Base-by-base conservation (phyloP, 2,113 vertebrate genomes). In the Bathybates hornii region DNA sequence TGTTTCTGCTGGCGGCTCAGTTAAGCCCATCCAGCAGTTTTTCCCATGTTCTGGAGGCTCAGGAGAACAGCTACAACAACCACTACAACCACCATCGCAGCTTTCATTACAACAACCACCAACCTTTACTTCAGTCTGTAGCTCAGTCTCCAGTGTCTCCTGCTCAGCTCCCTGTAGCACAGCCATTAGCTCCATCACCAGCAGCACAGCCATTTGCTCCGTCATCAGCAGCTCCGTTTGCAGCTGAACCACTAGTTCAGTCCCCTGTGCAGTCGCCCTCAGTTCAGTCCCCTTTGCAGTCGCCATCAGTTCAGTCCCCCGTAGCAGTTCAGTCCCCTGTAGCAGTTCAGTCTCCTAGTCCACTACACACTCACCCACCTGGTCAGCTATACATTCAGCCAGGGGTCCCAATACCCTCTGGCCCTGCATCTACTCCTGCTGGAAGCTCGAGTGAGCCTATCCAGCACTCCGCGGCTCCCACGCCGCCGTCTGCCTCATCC, bases 61-160 rank as follows among this genome's bases (percentile, higher is more conserved):
- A 57, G 56, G 3, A 57, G 56, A 57, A 57, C 56, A 29, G 56
- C 3, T 57, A 57, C 13, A 16, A 0, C 13, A 57, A 57, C 11
- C 54, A 56, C 54, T 56, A 56, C 54, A 56, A 56, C 24, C 54
- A 57, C 54, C 24, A 57, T 57, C 1, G 0, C 57, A 61, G 27
- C 27, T 57, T 57, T 57, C 56, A 29, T 57, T 32, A 16, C 14
- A 32, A 32, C 57, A 61, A 32, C 57, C 57, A 61, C 27, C 57
- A 61, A 32, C 14, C 27, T 9, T 59, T 59, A 32, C 27, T 59
- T 59, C 56, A 59, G 14, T 59, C 56, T 59, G 12, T 57, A 57
- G 54, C 24, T 8, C 24, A 57, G 24, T 29, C 12, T 14, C 5
- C 56, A 59, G 13, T 0, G 13, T 59, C 0, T 0, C 24, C 24